Conservation (phyloP, 2,113 vertebrate species). For the Calonectris borealis region DNA sequence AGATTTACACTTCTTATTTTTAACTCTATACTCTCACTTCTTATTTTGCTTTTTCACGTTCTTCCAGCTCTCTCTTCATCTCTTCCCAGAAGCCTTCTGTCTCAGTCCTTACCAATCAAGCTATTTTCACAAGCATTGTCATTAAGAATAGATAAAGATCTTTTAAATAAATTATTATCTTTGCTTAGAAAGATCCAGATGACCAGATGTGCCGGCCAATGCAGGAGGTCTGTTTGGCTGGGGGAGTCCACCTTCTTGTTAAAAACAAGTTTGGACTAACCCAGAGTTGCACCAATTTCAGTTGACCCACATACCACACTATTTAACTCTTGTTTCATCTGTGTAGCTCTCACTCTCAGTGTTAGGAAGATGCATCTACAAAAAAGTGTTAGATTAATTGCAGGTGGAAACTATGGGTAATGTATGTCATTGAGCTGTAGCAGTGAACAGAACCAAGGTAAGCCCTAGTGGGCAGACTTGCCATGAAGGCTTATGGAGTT, state of each 20-base stretch:
- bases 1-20: neutral
- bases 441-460: neutral
- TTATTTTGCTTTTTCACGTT: neutral
- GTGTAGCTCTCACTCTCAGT: neutral
- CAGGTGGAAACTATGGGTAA: neutral
- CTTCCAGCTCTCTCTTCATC: neutral
- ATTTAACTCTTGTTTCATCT: neutral
- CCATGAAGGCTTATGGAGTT: neutral
- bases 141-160: slow-evolving; percentile 44
- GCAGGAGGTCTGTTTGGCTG: neutral
- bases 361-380: neutral
- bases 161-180: slow-evolving; percentile 9
- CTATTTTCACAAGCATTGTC: neutral
- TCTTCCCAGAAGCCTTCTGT: slow-evolving; percentile 8
- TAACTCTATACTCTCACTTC: neutral
- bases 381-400: neutral
- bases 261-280: neutral
- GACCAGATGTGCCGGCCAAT: neutral
- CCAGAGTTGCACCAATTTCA: neutral
- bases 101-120: neutral
- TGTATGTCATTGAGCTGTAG: rapidly evolving
- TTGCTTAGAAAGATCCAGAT: neutral
- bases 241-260: neutral
- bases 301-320: neutral
- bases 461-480: neutral